Conservation (phyloP, 1,140 invertebrate genomes). For the Euwallacea fornicatus region DNA sequence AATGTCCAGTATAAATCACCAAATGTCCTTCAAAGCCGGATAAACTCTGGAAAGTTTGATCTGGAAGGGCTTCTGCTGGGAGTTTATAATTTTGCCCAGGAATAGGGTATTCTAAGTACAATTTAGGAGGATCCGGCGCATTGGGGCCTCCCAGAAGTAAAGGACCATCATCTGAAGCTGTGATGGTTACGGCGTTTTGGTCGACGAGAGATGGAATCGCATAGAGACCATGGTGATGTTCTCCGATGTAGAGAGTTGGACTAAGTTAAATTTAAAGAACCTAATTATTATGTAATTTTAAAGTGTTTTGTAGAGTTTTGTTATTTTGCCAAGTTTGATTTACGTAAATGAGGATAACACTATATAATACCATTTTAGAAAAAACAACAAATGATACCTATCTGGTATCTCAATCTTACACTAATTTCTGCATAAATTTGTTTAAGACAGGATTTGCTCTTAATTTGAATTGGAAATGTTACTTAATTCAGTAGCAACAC, state of each 20-base stretch:
- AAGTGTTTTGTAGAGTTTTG: not conserved
- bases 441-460: no score
- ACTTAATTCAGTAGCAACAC: no score
- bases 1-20: conserved; percentile 67
- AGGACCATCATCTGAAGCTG: conserved; percentile 61
- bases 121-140: conserved; percentile 48
- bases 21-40: conserved; percentile 41
- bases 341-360: not conserved
- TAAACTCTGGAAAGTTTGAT: conserved; percentile 51
- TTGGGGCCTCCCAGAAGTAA: conserved; percentile 71
- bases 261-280: conserved; percentile 55
- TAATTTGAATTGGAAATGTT: no score
- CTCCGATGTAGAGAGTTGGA: conserved; percentile 91
- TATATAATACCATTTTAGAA: no score
- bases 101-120: conserved; percentile 52
- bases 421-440: no score
- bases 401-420: no score
- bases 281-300: no score
- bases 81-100: conserved; percentile 51
- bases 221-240: conserved; percentile 85
- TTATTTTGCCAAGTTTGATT: not conserved
- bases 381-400: no score
- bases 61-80: conserved; percentile 35
- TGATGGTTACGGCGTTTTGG: conserved; percentile 75
- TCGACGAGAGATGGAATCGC: conserved; percentile 90